phyloP scores from a whole-genome alignment of 92 coral and sea anemone species.

The Epizoanthus fatuus region DNA sequence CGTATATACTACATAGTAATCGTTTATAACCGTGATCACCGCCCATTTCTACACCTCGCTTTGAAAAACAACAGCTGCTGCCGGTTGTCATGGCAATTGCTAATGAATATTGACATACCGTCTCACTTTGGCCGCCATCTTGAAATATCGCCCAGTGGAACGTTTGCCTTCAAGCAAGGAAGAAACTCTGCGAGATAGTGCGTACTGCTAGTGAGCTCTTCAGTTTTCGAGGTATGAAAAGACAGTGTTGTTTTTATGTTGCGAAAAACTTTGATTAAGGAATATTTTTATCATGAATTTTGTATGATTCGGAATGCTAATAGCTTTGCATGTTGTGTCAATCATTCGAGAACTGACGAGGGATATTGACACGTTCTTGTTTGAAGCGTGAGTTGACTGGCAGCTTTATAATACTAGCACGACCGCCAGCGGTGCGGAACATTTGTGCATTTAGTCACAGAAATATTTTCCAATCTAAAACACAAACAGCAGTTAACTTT shows the following conservation, averaged over 20 bases:
- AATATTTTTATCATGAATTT: constrained; percentile 61
- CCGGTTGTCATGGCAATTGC: constrained; percentile 83
- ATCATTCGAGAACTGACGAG: constrained; percentile 84
- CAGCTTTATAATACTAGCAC: constrained; percentile 84
- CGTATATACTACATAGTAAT: too few relatives aligned
- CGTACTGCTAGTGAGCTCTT: not conserved
- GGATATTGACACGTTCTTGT: constrained; percentile 97
- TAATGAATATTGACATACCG: constrained; percentile 92
- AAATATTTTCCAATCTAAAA: constrained; percentile 26
- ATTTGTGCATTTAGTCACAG: constrained; percentile 67
- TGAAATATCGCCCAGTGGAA: constrained; percentile 51
- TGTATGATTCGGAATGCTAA: constrained; percentile 82
- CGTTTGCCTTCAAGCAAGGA: constrained; percentile 7
- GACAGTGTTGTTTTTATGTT: not conserved
- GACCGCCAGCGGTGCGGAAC: constrained; percentile 99
- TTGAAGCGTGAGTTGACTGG: constrained; percentile 93
- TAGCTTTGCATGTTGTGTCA: constrained; percentile 80
- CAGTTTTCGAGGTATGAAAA: constrained; percentile 33
- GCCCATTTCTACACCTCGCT: constrained; percentile 37
- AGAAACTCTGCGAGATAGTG: not conserved
- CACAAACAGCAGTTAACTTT: constrained; percentile 21
- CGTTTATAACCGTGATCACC: constrained; percentile 7
- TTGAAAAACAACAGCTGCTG: constrained; percentile 91
- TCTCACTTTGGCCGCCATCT: constrained; percentile 92
- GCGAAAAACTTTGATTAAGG: not conserved